Evolutionary conservation across 2,888 invertebrate species (phyloP).

Genomic region (Dugesia japonica): DNA sequence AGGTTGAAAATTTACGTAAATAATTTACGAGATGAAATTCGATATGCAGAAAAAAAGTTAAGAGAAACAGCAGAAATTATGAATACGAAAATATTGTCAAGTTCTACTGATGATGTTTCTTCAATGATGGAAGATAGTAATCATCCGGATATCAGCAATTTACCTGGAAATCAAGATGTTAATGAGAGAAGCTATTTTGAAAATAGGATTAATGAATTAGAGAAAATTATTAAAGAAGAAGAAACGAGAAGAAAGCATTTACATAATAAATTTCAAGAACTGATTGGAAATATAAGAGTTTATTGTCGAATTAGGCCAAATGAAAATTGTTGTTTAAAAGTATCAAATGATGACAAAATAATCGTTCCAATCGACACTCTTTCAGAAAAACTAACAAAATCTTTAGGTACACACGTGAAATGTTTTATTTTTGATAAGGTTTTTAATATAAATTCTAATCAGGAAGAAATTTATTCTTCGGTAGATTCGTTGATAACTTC

Average conservation of each 20-base stretch:
- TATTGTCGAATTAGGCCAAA: conserved; percentile 41
- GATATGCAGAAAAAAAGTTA: conserved; percentile 27
- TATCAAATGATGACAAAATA: conserved; percentile 37
- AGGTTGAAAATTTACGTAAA: conserved; percentile 26
- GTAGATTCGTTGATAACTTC: conserved; percentile 40
- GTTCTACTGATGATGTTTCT: neutral
- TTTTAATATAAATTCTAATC: conserved; percentile 40
- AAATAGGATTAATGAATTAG: conserved; percentile 30
- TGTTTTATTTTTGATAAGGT: conserved; percentile 44
- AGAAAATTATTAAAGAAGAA: conserved; percentile 28
- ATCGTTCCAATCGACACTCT: conserved; percentile 39
- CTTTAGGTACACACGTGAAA: conserved; percentile 25
- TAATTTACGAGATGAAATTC: conserved; percentile 28
- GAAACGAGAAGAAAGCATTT: conserved; percentile 39
- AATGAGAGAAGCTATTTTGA: neutral
- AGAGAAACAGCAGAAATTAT: conserved; percentile 21
- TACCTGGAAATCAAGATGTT: neutral
- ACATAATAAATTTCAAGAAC: conserved; percentile 39
- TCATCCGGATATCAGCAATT: neutral
- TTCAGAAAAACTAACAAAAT: conserved; percentile 40
- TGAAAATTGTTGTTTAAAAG: conserved; percentile 27
- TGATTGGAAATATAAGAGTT: conserved; percentile 46
- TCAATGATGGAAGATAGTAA: neutral
- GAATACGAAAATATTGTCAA: conserved; percentile 24
- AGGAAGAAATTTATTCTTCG: conserved; percentile 40